Conservation (phyloP, 2,113 vertebrate genomes). For the Myiagra hebetior region DNA sequence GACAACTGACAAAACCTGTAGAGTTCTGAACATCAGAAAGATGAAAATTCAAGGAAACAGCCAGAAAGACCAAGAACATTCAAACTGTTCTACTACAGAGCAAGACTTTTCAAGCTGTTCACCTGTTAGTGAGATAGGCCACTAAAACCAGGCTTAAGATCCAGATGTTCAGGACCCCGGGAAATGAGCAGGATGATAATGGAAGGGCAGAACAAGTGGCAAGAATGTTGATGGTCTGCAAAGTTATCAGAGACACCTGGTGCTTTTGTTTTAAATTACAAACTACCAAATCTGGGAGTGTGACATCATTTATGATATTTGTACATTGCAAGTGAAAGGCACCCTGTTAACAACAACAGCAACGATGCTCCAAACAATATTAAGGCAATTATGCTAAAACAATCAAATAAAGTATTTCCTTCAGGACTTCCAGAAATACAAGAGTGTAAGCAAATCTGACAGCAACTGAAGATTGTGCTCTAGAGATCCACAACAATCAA, state of each 20-base stretch:
- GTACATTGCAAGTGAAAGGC: background rate
- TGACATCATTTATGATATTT: background rate
- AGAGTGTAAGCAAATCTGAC: background rate
- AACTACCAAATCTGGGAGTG: background rate
- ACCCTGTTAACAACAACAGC: background rate
- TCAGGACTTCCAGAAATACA: background rate
- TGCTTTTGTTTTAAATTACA: background rate
- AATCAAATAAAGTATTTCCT: background rate
- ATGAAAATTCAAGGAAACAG: background rate
- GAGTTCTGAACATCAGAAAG: background rate
- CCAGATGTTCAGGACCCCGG: background rate
- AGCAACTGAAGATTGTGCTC: background rate
- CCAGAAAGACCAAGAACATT: background rate
- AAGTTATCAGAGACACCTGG: background rate
- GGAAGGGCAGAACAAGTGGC: background rate
- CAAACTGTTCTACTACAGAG: background rate
- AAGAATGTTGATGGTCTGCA: background rate
- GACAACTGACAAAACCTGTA: background rate
- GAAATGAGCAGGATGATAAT: background rate
- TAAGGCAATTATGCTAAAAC: background rate
- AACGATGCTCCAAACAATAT: background rate
- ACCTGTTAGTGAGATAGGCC: background rate
- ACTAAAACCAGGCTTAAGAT: background rate
- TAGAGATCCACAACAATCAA: background rate
- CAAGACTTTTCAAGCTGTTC: background rate